A percentile compares a stretch with the other conserved stretches of the same genome.
Evolutionary conservation across 2,888 invertebrate genomes (phyloP).

Genomic region (Sturmia bella): DNA sequence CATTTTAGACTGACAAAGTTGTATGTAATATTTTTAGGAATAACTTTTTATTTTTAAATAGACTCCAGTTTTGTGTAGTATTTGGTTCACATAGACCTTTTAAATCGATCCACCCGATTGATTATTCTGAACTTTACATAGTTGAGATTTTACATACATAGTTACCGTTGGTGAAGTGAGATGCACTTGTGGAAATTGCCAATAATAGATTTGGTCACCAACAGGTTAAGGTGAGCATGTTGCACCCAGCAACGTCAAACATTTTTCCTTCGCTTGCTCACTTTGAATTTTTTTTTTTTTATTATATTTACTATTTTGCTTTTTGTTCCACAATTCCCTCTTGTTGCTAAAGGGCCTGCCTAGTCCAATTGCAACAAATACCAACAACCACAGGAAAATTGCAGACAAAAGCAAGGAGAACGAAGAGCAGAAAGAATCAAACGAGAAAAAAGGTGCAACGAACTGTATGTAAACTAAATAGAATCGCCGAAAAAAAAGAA

Average conservation of each 20-base stretch:
- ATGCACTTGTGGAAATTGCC: no score
- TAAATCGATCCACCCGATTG: no score
- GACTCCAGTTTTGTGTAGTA: no score
- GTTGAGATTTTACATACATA: no score
- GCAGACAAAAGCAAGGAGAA: conserved; percentile 43
- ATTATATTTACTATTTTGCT: conserved; percentile 55
- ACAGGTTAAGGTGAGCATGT: conserved; percentile 24
- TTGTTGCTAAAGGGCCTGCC: conserved; percentile 67
- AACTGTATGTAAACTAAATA: conserved; percentile 64
- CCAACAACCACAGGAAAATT: conserved; percentile 53
- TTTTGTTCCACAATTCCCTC: conserved; percentile 57
- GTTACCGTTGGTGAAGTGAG: no score
- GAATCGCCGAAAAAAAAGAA: conserved; percentile 44
- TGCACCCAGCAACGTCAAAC: conserved; percentile 35
- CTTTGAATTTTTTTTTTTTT: conserved; percentile 18
- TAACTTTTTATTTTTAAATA: no score
- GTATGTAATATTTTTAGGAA: no score
- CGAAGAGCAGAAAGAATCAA: conserved; percentile 46
- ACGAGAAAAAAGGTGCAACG: conserved; percentile 67
- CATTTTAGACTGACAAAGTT: no score
- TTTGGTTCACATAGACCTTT: no score
- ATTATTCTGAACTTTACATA: no score
- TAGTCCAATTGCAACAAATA: conserved; percentile 62
- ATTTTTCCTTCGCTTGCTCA: not conserved
- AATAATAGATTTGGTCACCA: no score